A percentile compares a stretch with the other conserved stretches of the same genome.
These are phyloP conservation scores for Sterna hirundo DNA, from an alignment of 2,113 vertebrate species.

Conservation along the genomic window DNA sequence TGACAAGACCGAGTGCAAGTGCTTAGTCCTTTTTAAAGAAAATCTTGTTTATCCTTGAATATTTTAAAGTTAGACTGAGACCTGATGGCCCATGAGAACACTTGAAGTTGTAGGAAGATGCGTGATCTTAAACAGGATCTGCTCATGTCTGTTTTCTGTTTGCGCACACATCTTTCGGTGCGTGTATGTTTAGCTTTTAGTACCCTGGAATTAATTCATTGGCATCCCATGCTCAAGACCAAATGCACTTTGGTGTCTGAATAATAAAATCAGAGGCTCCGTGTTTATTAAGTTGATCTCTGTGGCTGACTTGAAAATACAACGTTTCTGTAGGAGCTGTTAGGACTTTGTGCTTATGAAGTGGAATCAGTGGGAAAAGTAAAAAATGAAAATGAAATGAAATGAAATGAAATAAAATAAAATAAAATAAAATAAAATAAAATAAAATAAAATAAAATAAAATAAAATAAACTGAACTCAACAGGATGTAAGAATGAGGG, in stretches of 20 bases:
- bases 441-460: not conserved
- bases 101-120: not conserved
- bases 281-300: not conserved
- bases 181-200: not conserved
- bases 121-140: not conserved
- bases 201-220: not conserved
- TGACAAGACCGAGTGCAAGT: not conserved
- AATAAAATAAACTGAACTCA: not conserved
- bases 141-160: not conserved
- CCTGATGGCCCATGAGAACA: not conserved
- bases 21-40: rapidly evolving
- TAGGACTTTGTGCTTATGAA: not conserved
- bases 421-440: not conserved
- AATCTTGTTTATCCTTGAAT: not conserved
- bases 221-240: not conserved
- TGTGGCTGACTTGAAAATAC: not conserved
- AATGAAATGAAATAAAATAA: not conserved
- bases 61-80: not conserved
- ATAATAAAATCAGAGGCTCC: not conserved
- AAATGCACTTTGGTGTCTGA: not conserved
- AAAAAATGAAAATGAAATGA: not conserved
- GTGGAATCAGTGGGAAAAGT: not conserved
- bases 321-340: not conserved
- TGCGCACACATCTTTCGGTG: not conserved
- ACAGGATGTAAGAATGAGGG: not conserved